Base-by-base conservation (phyloP, 1,140 invertebrate species). In the Trachymyrmex cornetzi region DNA sequence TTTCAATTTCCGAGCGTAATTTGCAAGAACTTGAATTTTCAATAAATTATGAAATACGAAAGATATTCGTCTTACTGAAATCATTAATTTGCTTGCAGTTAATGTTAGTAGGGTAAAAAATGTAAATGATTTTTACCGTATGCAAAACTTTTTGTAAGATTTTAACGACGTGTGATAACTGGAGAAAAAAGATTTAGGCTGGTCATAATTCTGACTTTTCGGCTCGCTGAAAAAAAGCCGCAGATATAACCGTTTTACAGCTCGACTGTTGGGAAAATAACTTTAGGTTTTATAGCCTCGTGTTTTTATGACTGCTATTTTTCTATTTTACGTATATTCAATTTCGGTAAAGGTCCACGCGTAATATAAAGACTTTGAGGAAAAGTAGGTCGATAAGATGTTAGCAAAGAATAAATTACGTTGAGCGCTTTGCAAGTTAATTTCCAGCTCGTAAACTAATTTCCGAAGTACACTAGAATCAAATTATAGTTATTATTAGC, bases 221-320 rank as follows among this genome's bases (percentile, higher is more conserved):
- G 14, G n/a, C 27, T 34, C 27, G 19, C 19, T 11, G 30, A 75
- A 57, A 57, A 12, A 34, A 66, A 79, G 24, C 44, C 77, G 12
- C 77, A 27, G 22, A 27, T 63, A 34, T 16, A 44, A 48, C 75
- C 24, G 19, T 61, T 64, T 38, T 66, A 14, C 53, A 19, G 19
- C 11, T 59, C 53, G 53, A 57, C 38, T 30, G 75, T 50, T 53
- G 5, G 24, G 6, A 12, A 48, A 63, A 64, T 64, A 79, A 66
- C 24, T 66, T 48, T n/a, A 66, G 77, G 5, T 3, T 79, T 79
- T 79, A 79, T 6, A 19, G 11, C 59, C 16, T n/a, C 9, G n/a
- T 64, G 24, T 77, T 77, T 77, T 77, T 48, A 77, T 14, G 59
- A 77, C 72, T 16, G 53, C 19, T 34, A 24, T 44, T 77, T 61